These are phyloP conservation scores for Carollia perspicillata DNA, from an alignment of 2,113 vertebrate species.

Conservation along the genomic window DNA sequence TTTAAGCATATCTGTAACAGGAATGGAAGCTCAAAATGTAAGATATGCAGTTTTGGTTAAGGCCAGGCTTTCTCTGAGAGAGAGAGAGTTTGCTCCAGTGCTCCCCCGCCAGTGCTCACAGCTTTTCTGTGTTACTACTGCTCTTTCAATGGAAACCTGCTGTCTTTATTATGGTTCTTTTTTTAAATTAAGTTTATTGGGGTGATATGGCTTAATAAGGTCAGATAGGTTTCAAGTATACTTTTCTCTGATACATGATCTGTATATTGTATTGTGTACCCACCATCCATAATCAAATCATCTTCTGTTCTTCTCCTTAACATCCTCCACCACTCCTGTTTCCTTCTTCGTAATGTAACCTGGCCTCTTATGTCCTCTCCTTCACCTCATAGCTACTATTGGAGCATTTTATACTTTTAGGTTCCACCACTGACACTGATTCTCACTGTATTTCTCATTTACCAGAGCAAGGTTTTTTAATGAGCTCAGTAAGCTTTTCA, in stretches of 20 bases:
- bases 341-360: neutral
- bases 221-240: no score
- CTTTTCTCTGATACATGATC: no score
- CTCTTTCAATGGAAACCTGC: neutral
- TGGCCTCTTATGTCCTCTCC: neutral
- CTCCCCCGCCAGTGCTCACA: accelerated
- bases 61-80: neutral
- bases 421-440: neutral
- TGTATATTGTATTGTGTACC: no score
- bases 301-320: neutral
- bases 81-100: neutral
- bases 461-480: neutral
- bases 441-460: neutral
- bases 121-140: neutral
- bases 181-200: no score
- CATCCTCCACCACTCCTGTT: neutral
- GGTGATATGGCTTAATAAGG: no score
- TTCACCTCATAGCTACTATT: neutral
- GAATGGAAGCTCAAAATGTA: neutral
- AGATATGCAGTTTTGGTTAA: neutral
- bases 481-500: neutral
- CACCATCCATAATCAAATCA: no score
- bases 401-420: neutral
- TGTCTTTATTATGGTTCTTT: neutral
- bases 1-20: neutral